phyloP scores from a whole-genome alignment of 2,113 vertebrate genomes.

The Rhinolophus sinicus region DNA sequence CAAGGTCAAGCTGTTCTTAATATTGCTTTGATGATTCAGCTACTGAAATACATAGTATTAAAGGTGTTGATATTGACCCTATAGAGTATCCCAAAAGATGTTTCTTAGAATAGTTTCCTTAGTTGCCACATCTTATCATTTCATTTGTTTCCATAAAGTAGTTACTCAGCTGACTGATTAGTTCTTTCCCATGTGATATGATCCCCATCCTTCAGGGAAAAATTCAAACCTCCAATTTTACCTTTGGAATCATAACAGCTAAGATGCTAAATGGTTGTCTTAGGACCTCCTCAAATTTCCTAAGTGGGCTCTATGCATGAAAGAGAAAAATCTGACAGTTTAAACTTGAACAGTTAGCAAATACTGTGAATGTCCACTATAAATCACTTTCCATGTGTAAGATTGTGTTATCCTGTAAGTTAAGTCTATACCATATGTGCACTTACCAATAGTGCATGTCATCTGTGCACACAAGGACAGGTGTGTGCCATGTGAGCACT shows the following conservation, averaged over 20 bases:
- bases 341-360: neutral
- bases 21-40: constrained; percentile 36
- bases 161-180: neutral
- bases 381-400: neutral
- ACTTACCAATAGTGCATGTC: neutral
- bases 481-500: neutral
- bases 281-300: neutral
- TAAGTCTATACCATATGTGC: neutral
- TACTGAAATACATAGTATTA: neutral
- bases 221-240: neutral
- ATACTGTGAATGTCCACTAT: neutral
- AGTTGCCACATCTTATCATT: neutral
- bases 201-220: neutral
- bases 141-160: neutral
- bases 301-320: neutral
- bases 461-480: neutral
- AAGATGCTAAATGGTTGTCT: neutral
- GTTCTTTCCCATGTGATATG: neutral
- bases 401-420: neutral
- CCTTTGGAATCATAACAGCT: neutral
- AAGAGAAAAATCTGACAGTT: neutral
- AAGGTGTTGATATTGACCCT: neutral
- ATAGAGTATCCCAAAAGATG: neutral
- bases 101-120: neutral
- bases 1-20: neutral